Percentiles rank a stretch among this genome's conserved stretches.
Conservation (phyloP, 2,888 invertebrate genomes). For the Ariolimax columbianus region DNA sequence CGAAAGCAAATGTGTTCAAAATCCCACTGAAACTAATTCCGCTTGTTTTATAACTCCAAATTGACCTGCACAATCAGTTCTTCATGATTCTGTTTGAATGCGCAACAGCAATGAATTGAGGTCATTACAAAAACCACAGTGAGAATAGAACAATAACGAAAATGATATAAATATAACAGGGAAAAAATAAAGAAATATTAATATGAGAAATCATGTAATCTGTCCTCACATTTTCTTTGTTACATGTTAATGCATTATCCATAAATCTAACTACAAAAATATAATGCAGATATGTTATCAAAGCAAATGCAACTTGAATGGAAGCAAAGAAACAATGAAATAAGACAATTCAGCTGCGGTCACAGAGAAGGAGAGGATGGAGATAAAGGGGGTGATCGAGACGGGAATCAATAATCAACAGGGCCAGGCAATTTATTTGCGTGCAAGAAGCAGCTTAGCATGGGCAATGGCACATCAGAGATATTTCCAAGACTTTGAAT, state of each 20-base stretch:
- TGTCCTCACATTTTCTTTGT: not conserved
- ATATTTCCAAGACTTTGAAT: not conserved
- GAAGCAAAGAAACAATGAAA: slow-evolving; percentile 5
- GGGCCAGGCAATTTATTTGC: slow-evolving; percentile 20
- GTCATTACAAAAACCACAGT: no score
- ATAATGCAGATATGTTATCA: not conserved
- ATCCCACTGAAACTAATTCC: no score
- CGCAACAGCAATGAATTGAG: no score
- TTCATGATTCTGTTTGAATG: no score
- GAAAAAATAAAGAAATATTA: not conserved
- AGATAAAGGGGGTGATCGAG: no score
- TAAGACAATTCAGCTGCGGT: not conserved
- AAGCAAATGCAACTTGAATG: not conserved
- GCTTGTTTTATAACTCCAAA: no score
- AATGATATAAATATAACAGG: not conserved
- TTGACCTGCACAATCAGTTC: no score
- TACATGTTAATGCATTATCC: not conserved
- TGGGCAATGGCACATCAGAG: slow-evolving; percentile 8
- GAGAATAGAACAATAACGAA: not conserved
- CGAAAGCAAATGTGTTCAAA: no score
- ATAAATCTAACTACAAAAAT: not conserved
- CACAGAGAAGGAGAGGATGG: not conserved
- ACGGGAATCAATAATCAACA: slow-evolving; percentile 29
- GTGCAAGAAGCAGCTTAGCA: not conserved
- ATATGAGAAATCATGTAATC: not conserved